These are phyloP conservation scores for Erythrolamprus reginae DNA, from an alignment of 2,113 vertebrate genomes.

Conservation along the genomic window DNA sequence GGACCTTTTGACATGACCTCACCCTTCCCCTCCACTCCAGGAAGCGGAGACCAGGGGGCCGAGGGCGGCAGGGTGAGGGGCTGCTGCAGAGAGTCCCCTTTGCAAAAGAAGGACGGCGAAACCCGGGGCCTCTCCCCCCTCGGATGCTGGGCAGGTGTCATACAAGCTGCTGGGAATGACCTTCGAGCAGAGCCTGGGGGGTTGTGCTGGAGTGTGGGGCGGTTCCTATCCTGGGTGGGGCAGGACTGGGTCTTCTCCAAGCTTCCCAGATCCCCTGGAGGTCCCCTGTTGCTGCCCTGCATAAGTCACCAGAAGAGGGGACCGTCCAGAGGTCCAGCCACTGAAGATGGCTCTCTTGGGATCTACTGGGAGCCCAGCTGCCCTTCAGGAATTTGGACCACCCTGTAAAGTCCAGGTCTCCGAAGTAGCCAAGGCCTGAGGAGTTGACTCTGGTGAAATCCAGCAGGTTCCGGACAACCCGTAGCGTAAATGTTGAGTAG, in stretches of 20 bases:
- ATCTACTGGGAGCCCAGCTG: neutral
- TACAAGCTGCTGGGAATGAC: neutral
- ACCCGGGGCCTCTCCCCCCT: neutral
- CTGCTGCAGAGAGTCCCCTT: neutral
- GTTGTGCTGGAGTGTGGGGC: neutral
- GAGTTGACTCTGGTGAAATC: neutral
- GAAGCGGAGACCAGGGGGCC: neutral
- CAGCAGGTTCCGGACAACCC: no score
- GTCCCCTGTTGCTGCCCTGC: neutral
- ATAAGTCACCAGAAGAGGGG: neutral
- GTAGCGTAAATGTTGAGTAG: no score
- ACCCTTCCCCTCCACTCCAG: neutral
- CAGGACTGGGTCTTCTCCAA: neutral
- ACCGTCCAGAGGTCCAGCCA: no score
- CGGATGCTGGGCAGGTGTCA: neutral
- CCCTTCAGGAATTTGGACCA: neutral
- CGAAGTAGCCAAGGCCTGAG: neutral
- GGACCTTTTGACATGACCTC: slow-evolving; percentile 23
- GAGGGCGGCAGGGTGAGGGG: neutral
- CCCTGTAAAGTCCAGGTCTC: neutral
- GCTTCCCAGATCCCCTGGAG: neutral
- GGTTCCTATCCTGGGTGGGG: neutral
- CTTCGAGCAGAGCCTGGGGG: neutral
- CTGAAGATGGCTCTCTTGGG: neutral
- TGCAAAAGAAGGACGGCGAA: neutral